Base-by-base conservation (phyloP, 2,888 invertebrate species). In the Chrysotoxum bicinctum region DNA sequence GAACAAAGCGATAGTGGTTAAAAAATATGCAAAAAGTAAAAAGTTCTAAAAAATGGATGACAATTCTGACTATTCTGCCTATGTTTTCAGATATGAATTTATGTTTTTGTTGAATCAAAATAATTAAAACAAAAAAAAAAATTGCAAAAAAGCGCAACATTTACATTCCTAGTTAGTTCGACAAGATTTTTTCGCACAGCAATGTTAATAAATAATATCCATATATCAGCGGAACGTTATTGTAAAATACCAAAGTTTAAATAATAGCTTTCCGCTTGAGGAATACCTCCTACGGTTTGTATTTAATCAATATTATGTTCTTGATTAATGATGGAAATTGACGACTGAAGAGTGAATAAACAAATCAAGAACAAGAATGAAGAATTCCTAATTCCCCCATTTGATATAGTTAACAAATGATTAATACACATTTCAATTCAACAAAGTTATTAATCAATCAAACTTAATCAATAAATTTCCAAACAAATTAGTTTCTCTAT, bases 191-290 rank as follows among this genome's bases (percentile, higher is more conserved):
- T 10, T 10, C 32, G 30, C 30, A 32, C 54, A 54, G n/a, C 30
- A 54, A 30, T 54, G 30, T 54, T 4, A 7, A 56, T 19, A 56
- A 56, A 56, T 56, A 35, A 56, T 54, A 54, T 16, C 30, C 30
- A 35, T 43, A 40, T 40, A 37, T 60, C 60, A 60, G 12, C 26
- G 10, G n/a, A 1, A 16, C 6, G 26, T 60, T 60, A 40, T 60
- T 60, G 40, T 60, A 37, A 60, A 60, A 60, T 60, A 40, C 60
- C 60, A 60, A 60, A 40, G 40, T 60, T 54, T 60, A 60, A 60
- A 60, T 60, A 60, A 60, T 60, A 40, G 40, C 40, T 60, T 60
- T 60, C n/a, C 60, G 26, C 60, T 43, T 26, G n/a, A 60, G 40
- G 23, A 60, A 40, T 60, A 14, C 35, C 10, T 8, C 14, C 37